phyloP scores from a whole-genome alignment of 2,888 invertebrate species.

The Furcula furcula region DNA sequence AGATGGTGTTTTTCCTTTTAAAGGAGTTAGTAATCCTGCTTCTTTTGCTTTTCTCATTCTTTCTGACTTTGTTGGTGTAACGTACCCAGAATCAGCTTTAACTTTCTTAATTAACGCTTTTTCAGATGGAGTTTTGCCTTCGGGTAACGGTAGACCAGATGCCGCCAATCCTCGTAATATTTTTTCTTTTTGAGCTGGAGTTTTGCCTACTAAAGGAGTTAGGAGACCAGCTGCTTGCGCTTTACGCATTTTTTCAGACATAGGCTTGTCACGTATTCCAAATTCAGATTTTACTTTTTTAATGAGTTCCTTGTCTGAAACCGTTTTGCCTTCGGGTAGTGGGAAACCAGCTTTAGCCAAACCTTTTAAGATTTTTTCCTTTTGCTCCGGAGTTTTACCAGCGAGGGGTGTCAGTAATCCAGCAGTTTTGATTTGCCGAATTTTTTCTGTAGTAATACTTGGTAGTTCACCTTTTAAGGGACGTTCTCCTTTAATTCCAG shows the following conservation, averaged over 20 bases:
- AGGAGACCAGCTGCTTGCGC: slow-evolving; percentile 2
- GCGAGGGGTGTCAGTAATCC: slow-evolving; percentile 21
- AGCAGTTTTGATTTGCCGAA: slow-evolving; percentile 14
- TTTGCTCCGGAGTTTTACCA: slow-evolving; percentile 13
- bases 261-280: neutral
- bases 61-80: slow-evolving; percentile 10
- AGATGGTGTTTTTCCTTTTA: slow-evolving; percentile 26
- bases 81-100: slow-evolving; percentile 10
- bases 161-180: neutral
- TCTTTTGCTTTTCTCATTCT: slow-evolving; percentile 25
- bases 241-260: neutral
- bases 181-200: slow-evolving; percentile 1
- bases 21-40: slow-evolving; percentile 28
- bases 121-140: slow-evolving; percentile 11
- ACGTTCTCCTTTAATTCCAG: neutral
- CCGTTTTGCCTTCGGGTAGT: slow-evolving; percentile 11
- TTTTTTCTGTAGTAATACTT: neutral
- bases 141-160: neutral
- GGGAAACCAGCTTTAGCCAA: slow-evolving; percentile 8
- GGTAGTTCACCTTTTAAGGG: too few relatives aligned
- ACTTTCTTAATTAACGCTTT: slow-evolving; percentile 17
- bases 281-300: slow-evolving; percentile 1
- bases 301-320: slow-evolving; percentile 5
- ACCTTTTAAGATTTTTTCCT: slow-evolving; percentile 1
- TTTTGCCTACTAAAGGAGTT: neutral